Percentiles rank a stretch among this genome's conserved stretches.
Conservation (phyloP, 35 echinoderm and acorn worm species). For the Apostichopus parvimensis region DNA sequence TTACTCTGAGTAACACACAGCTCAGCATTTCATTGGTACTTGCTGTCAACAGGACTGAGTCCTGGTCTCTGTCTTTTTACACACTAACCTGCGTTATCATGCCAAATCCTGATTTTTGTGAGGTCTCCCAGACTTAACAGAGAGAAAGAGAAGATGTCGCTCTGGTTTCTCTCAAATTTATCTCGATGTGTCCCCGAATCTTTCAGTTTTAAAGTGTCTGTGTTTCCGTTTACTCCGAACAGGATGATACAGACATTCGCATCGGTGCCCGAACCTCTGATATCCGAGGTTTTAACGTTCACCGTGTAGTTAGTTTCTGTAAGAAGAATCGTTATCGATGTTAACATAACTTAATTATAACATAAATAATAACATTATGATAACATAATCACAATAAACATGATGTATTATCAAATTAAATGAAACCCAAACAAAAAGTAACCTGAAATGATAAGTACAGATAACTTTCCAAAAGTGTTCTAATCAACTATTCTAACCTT, state of each 20-base stretch:
- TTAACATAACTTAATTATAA: too few species aligned
- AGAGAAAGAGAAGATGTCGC: slow-evolving; percentile 79
- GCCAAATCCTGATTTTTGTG: slow-evolving; percentile 90
- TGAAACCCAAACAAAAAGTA: too few species aligned
- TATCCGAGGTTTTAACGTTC: slow-evolving; percentile 84
- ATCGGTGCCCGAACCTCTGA: slow-evolving; percentile 83
- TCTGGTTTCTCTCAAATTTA: slow-evolving; percentile 93
- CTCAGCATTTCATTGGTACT: background rate
- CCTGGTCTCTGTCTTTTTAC: too few species aligned
- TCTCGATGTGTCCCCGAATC: slow-evolving; percentile 91
- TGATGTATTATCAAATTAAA: too few species aligned
- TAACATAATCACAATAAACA: background rate
- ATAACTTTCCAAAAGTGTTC: too few species aligned
- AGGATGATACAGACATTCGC: slow-evolving; percentile 85
- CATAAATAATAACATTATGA: background rate
- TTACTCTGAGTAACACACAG: background rate
- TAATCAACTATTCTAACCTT: too few species aligned
- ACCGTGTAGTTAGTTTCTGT: slow-evolving; percentile 90
- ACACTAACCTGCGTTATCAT: slow-evolving; percentile 90
- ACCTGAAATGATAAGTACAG: too few species aligned
- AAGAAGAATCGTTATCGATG: background rate
- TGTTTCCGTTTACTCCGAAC: slow-evolving; percentile 91
- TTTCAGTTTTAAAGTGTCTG: slow-evolving; percentile 83
- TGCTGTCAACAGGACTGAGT: background rate
- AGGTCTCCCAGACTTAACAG: slow-evolving; percentile 94